phyloP scores from a whole-genome alignment of 2,888 invertebrate genomes.

The Eubasilissa splendida region DNA sequence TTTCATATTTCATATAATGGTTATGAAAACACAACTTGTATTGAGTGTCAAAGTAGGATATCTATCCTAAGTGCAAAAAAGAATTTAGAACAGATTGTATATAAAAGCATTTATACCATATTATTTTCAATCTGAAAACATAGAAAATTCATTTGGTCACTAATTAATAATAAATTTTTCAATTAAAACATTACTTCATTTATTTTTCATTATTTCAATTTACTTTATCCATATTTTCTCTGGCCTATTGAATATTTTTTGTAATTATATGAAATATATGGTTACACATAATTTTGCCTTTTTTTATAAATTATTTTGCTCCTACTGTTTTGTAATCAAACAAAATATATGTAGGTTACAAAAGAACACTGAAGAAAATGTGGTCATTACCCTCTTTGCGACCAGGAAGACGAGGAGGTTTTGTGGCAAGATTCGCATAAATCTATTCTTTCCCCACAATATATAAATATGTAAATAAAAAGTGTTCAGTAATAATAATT shows the following conservation, averaged over 20 bases:
- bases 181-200: constrained; percentile 29
- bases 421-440: neutral
- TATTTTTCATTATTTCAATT: constrained; percentile 52
- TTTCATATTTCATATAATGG: constrained; percentile 22
- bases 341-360: neutral
- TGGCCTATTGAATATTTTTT: constrained; percentile 57
- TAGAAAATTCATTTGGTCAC: constrained; percentile 42
- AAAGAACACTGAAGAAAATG: too few species aligned
- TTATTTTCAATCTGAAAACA: constrained; percentile 39
- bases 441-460: too few species aligned
- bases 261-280: constrained; percentile 58
- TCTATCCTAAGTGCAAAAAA: constrained; percentile 43
- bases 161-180: constrained; percentile 43
- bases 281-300: constrained; percentile 53
- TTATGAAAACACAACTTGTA: constrained; percentile 22
- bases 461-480: too few species aligned
- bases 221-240: constrained; percentile 52
- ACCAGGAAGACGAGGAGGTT: too few species aligned
- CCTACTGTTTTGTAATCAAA: neutral
- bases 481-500: neutral
- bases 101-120: neutral
- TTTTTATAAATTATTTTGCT: constrained; percentile 27
- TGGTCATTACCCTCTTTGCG: too few species aligned
- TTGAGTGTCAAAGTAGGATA: constrained; percentile 42
- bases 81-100: constrained; percentile 48